Percentiles rank a stretch among this genome's conserved stretches.
Conservation (phyloP, 2,888 invertebrate species). For the Protophormia terraenovae region DNA sequence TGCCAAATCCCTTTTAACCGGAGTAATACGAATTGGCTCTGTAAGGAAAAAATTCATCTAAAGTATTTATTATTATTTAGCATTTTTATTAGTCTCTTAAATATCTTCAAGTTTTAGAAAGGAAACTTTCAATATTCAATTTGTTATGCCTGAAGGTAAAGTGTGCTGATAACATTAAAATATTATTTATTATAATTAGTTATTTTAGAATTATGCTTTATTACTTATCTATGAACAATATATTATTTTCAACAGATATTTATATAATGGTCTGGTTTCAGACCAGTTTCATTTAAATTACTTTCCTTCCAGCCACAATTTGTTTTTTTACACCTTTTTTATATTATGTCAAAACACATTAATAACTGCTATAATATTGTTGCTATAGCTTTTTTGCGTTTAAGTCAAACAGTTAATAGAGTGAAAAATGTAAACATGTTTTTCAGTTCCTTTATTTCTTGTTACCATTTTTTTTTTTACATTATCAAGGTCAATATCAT, state of each 20-base stretch:
- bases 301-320: slow-evolving; percentile 12
- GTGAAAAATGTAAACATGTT: slow-evolving; percentile 53
- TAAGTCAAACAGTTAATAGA: slow-evolving; percentile 38
- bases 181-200: background rate
- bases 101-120: background rate
- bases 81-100: too few relatives aligned
- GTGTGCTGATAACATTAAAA: background rate
- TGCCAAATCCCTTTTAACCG: too few relatives aligned
- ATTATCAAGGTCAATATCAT: slow-evolving; percentile 64
- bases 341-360: slow-evolving; percentile 37
- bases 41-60: too few relatives aligned
- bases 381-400: background rate
- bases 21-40: too few relatives aligned
- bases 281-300: slow-evolving; percentile 29
- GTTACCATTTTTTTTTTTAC: slow-evolving; percentile 44
- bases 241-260: background rate
- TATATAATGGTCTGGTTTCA: background rate
- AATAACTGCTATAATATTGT: slow-evolving; percentile 1
- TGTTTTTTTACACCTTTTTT: background rate
- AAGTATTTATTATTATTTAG: too few relatives aligned
- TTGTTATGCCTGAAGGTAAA: background rate
- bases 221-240: slow-evolving; percentile 1
- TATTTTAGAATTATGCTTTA: background rate
- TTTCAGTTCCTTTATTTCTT: slow-evolving; percentile 57
- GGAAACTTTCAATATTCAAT: background rate